phyloP scores from a whole-genome alignment of 2,113 vertebrate species.

The Erythrolamprus reginae region DNA sequence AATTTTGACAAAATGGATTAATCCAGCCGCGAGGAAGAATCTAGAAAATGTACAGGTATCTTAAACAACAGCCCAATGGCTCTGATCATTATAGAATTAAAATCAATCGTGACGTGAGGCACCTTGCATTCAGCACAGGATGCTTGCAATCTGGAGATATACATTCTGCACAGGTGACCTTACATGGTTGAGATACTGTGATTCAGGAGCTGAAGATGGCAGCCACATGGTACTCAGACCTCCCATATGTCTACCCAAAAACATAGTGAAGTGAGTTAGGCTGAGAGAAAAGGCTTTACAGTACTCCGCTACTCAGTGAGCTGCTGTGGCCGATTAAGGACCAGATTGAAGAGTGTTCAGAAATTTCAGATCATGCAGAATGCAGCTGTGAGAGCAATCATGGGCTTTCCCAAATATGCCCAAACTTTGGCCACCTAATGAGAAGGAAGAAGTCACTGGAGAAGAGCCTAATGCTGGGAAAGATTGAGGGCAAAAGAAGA shows the following conservation, averaged over 20 bases:
- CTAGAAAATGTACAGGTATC: not conserved
- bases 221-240: not conserved
- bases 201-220: not conserved
- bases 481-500: too few species aligned
- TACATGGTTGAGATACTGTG: not conserved
- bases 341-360: too few species aligned
- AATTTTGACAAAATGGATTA: constrained; percentile 45
- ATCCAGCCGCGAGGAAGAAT: constrained; percentile 52
- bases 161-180: not conserved
- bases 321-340: not conserved
- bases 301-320: not conserved
- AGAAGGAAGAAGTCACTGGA: too few species aligned
- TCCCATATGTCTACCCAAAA: not conserved
- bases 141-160: not conserved
- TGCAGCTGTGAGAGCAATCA: too few species aligned
- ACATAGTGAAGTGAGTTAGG: not conserved
- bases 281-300: not conserved
- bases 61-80: constrained; percentile 15
- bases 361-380: too few species aligned
- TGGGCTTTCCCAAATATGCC: too few species aligned
- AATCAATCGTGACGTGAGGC: not conserved
- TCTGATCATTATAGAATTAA: not conserved
- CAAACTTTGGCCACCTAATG: too few species aligned
- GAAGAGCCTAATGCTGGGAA: too few species aligned
- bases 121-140: not conserved